Evolutionary conservation across 30 jellyfish, hydroid and myxozoan genomes (phyloP), one percentile per base, ranked within the genome.

Genomic region (Nemopilema nomurai): DNA sequence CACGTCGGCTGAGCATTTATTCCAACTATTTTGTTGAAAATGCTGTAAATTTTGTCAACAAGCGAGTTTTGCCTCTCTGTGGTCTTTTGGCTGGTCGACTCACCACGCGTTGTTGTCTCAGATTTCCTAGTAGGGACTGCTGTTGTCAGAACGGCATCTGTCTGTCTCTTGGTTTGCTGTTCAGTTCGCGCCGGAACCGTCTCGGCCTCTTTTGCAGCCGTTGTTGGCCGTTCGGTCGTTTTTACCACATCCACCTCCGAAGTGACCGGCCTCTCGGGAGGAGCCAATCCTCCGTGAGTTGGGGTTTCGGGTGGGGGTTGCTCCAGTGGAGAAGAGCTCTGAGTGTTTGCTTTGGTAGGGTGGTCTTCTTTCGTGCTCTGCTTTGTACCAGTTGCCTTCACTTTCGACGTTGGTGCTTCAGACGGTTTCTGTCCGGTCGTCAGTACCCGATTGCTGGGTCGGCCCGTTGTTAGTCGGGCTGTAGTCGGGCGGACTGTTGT

Each of bases 1-100:
- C 13, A 29, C n/a, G 81, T 28, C 18, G 89, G 89, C 23, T 65
- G 73, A 8, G 74, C 81, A 41, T 79, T 65, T 9, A 84, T 33
- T 18, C 93, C 93, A 4, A 84, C 93, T 24, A 84, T 84, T 51
- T 49, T 49, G 82, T 84, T 75, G 93, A 84, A 84, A 3, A 84
- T 84, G 51, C 33, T 49, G 57, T 84, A 84, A 23, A 84, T 84
- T 33, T 84, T 41, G 51, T 84, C 83, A 41, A 77, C 77, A 23
- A 74, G 83, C 23, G 93, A 72, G 64, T 71, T 51, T 18, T 84
- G 77, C 9, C 68, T 84, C 51, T 74, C 71, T 16, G 93, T 62
- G 18, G 77, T 77, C 24, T 66, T 33, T 51, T 28, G 70, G n/a
- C 20, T 68, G 23, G 8, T 72, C 23, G 66, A 51, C 29, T 51